Base-by-base conservation (phyloP, 2,797 vertebrate species). In the Ataeniobius toweri region DNA sequence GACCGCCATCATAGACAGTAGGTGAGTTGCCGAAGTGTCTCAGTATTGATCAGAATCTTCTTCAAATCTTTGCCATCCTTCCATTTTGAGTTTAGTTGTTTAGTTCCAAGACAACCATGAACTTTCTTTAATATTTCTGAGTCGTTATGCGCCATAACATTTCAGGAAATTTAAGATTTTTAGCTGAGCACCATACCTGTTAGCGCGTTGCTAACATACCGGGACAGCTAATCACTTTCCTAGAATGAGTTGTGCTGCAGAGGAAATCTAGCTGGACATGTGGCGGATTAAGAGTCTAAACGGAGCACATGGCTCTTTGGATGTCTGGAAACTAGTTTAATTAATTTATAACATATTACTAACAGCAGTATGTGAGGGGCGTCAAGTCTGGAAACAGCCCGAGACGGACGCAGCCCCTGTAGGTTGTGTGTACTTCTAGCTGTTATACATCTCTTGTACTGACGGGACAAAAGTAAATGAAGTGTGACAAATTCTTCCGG, bases 1-100 rank as follows among this genome's bases (percentile, higher is more conserved):
- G 69, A 89, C 84, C 94, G 95, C 95, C 95, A 96, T 95, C 91
- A 89, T 67, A 85, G 82, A 91, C 31, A 86, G 91, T 78, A 94
- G 94, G 96, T 96, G 94, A 8, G 92, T 77, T 2, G 41, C 24
- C 3, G 5, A 1, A 16, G 6, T 16, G 4, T 44, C 39, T 0
- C 2, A 12, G 0, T 13, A 53, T 56, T 0, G 22, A 0, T n/a
- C 5, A 6, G 75, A 94, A 95, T 83, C 91, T 36, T 1, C 1
- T 0, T 14, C 0, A 26, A 86, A 96, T 96, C 95, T 55, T 36
- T 0, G 69, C 71, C 87, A 96, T 96, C 95, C 69, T 0, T 16
- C 0, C 0, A 0, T 8, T 22, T 48, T 0, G 3, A 0, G 0
- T 0, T 0, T 22, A 3, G 0, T 13, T n/a, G 48, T 0, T 58